Percentiles rank a stretch among this genome's conserved stretches.
These are phyloP conservation scores for Gymnoscelis rufifasciata DNA, from an alignment of 2,888 invertebrate species.

Conservation along the genomic window DNA sequence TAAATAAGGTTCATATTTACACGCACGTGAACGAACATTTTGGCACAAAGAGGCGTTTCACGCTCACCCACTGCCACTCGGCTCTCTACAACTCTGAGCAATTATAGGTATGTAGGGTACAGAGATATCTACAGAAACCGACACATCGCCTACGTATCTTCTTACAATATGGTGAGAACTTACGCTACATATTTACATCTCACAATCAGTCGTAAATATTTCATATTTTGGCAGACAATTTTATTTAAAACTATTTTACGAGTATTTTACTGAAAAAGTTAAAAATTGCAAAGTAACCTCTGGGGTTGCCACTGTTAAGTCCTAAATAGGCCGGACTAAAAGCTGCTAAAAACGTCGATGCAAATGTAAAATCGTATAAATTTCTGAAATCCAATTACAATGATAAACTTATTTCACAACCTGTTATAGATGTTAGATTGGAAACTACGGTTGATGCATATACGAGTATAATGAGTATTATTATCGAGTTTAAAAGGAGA, in stretches of 20 bases:
- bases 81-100: slow-evolving; percentile 70
- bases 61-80: slow-evolving; percentile 59
- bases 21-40: slow-evolving; percentile 60
- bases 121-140: slow-evolving; percentile 67
- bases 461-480: slow-evolving; percentile 39
- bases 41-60: slow-evolving; percentile 73
- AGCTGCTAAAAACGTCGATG: slow-evolving; percentile 59
- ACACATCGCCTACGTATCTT: slow-evolving; percentile 55
- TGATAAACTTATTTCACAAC: slow-evolving; percentile 67
- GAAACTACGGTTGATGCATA: slow-evolving; percentile 42
- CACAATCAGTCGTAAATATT: slow-evolving; percentile 75
- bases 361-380: slow-evolving; percentile 56
- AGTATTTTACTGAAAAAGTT: slow-evolving; percentile 41
- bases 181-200: slow-evolving; percentile 74
- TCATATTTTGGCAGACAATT: slow-evolving; percentile 71
- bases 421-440: slow-evolving; percentile 58
- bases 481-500: slow-evolving; percentile 60
- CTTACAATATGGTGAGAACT: slow-evolving; percentile 68
- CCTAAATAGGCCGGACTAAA: slow-evolving; percentile 71
- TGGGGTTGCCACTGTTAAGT: slow-evolving; percentile 59
- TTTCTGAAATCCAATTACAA: slow-evolving; percentile 46
- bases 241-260: slow-evolving; percentile 45
- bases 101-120: slow-evolving; percentile 73
- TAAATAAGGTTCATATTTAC: slow-evolving; percentile 54
- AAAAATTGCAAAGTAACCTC: slow-evolving; percentile 50